Base-by-base conservation (phyloP, 30 jellyfish, hydroid and myxozoan genomes). In the Turritopsis rubra region DNA sequence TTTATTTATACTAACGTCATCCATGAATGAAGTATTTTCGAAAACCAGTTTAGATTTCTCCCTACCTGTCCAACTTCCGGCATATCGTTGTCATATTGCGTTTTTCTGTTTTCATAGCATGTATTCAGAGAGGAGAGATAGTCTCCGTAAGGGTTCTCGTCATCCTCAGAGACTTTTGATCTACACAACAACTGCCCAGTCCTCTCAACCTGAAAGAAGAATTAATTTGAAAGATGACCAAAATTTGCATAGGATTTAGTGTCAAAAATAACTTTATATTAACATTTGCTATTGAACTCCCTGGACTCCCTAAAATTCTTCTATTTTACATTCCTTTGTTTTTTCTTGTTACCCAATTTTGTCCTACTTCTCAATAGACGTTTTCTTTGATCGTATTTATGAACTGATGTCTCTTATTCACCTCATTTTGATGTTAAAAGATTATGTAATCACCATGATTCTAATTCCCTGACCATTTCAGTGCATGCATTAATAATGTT, bases 61-160 rank as follows among this genome's bases (percentile, higher is more conserved):
- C n/a, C 28, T 52, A 77, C 85, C 85, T 77, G 7, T 0, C 85
- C 85, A 19, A 77, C 73, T 77, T 29, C 73, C 27, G 85, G 85
- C 23, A 52, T 0, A 24, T 18, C 52, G 24, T 19, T 77, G 52
- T 60, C 28, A 18, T 52, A 60, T 26, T 29, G 29, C 0, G 22
- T 66, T 29, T 77, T 30, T 1, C 53, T 24, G 0, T 77, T 30
- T 29, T 77, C 85, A 52, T 24, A 77, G 70, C 29, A 28, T 24
- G 85, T 77, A 52, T 77, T 77, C 19, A 77, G 53, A 17, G 85
- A 30, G 1, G 85, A 60, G 27, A 77, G 72, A 18, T 16, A 77
- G 72, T 77, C 85, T 18, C 52, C 29, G 18, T 77, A 77, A 21
- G 52, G 29, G 28, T 77, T 25, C 83, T 22, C 68, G 29, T 77